phyloP scores from a whole-genome alignment of 1,140 invertebrate genomes.

The Apis cerana region DNA sequence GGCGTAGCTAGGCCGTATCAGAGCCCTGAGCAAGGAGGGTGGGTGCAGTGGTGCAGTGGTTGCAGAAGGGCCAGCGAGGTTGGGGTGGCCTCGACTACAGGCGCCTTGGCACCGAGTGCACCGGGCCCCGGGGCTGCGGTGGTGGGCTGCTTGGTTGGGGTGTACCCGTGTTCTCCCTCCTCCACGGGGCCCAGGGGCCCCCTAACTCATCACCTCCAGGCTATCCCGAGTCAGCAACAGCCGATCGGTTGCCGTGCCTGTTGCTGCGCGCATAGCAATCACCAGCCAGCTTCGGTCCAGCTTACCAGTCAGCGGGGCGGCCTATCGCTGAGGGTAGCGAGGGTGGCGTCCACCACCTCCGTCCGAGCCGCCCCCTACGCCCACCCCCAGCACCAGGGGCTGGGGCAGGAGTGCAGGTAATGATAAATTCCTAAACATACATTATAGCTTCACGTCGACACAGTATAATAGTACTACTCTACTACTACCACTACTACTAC shows the following conservation, averaged over 20 bases:
- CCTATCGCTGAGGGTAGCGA: slow-evolving; percentile 81
- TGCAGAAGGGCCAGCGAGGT: slow-evolving; percentile 73
- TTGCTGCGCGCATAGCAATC: slow-evolving; percentile 74
- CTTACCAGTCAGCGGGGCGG: slow-evolving; percentile 79
- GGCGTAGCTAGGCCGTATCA: slow-evolving; percentile 58
- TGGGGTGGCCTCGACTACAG: slow-evolving; percentile 78
- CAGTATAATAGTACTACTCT: slow-evolving; percentile 40
- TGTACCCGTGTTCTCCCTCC: slow-evolving; percentile 80
- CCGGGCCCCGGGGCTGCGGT: slow-evolving; percentile 79
- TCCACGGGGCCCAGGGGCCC: slow-evolving; percentile 82
- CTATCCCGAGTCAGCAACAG: slow-evolving; percentile 60
- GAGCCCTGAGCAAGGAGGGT: slow-evolving; percentile 63
- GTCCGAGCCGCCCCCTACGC: slow-evolving; percentile 81
- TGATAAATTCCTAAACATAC: slow-evolving; percentile 65
- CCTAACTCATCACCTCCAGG: slow-evolving; percentile 71
- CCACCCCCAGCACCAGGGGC: slow-evolving; percentile 79
- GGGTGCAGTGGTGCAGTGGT: slow-evolving; percentile 76
- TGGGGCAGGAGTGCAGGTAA: slow-evolving; percentile 81
- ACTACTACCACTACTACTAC: slow-evolving; percentile 44
- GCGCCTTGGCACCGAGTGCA: slow-evolving; percentile 78
- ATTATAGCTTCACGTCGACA: slow-evolving; percentile 66
- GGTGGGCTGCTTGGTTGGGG: slow-evolving; percentile 82
- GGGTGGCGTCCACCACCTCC: slow-evolving; percentile 82
- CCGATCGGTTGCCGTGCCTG: slow-evolving; percentile 74
- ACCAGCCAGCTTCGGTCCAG: slow-evolving; percentile 73